Evolutionary conservation across 2,888 invertebrate genomes (phyloP), one percentile per base, ranked within the genome.

Genomic region (Tillus elongatus): DNA sequence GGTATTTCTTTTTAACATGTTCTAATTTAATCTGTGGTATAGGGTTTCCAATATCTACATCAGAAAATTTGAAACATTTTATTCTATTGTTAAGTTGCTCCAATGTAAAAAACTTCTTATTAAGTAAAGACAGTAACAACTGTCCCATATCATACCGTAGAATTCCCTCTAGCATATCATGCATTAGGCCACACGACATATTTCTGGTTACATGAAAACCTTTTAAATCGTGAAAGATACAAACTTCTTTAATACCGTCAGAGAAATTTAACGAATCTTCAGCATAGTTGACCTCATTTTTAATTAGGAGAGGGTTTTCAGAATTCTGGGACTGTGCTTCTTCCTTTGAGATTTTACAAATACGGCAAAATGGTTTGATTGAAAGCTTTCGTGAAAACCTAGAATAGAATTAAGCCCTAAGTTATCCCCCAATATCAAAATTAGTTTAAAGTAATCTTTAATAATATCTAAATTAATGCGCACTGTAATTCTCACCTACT

Each of bases 61-160:
- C 33, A 3, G 33, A 33, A 15, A 34, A 34, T 12, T 34, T 34
- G 19, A 28, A 34, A 34, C 12, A 34, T 15, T 28, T 34, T 3
- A 34, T 34, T 26, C 34, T 34, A 11, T 34, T 24, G 24, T 34
- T 34, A 3, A 34, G 13, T 11, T 34, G 12, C 4, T 26, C 26
- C 16, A 34, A 24, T 6, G 27, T 26, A 14, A 34, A 34, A 26
- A 24, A 34, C 33, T 15, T 15, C 15, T 33, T 33, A 9, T 33
- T 6, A 10, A 16, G n/a, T 10, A 33, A 19, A 15, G 12, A 12
- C 11, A 13, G 6, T 12, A 34, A 13, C 12, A 34, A n/a, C 4
- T 34, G 34, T 19, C 24, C 32, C 14, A 32, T 15, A 32, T 32
- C 30, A 13, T 30, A 30, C n/a, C 30, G 30, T 11, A 30, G 13